These are phyloP conservation scores for Corbicula japonica DNA, from an alignment of 2,888 invertebrate genomes.

Conservation along the genomic window DNA sequence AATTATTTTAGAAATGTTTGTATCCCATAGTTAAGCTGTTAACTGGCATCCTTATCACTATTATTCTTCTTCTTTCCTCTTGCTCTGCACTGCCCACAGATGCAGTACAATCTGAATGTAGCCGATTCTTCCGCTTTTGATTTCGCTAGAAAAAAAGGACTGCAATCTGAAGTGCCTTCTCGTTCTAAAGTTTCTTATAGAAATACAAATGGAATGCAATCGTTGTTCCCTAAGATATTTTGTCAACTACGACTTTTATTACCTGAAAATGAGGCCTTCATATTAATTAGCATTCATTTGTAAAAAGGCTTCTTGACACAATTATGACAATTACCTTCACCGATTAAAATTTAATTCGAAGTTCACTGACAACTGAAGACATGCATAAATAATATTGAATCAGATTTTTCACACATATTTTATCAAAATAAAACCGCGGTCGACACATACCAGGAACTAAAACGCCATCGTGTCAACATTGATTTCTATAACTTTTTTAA, in stretches of 20 bases:
- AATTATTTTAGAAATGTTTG: no score
- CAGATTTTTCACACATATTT: slow-evolving; percentile 7
- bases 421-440: background rate
- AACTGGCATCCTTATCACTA: no score
- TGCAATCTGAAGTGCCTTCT: no score
- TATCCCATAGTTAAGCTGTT: no score
- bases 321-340: slow-evolving; percentile 23
- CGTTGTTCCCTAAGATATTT: no score
- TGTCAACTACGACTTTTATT: slow-evolving; percentile 31
- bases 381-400: slow-evolving; percentile 34
- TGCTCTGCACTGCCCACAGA: no score
- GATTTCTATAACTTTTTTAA: background rate
- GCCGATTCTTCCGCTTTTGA: no score
- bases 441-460: slow-evolving; percentile 23
- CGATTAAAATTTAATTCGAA: slow-evolving; percentile 43
- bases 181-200: no score
- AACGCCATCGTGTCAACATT: background rate
- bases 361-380: slow-evolving; percentile 22
- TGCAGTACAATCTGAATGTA: no score
- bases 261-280: slow-evolving; percentile 32
- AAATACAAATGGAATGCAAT: no score
- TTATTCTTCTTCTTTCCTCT: no score
- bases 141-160: no score
- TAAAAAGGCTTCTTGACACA: slow-evolving; percentile 33
- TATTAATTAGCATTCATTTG: slow-evolving; percentile 36